Evolutionary conservation across 1,140 invertebrate species (phyloP), one percentile per base, ranked within the genome.

Genomic region (Eumeta japonica): DNA sequence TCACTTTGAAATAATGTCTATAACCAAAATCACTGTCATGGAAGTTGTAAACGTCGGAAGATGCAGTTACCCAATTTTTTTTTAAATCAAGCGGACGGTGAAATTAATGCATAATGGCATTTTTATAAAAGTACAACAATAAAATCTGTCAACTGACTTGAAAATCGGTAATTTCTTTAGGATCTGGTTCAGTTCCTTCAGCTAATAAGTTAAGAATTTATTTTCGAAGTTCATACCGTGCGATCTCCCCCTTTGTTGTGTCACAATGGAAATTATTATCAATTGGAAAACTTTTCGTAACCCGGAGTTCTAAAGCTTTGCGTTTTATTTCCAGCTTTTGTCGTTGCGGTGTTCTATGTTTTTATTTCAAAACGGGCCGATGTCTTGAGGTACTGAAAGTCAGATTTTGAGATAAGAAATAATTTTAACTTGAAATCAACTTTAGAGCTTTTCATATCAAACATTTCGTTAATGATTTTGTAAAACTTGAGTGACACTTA

Each of bases 131-230:
- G n/a, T n/a, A n/a, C n/a, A n/a, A n/a, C n/a, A n/a, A n/a, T n/a
- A n/a, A n/a, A n/a, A n/a, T n/a, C n/a, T n/a, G n/a, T n/a, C n/a
- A n/a, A n/a, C n/a, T n/a, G n/a, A n/a, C 55, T 55, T 56, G 57
- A 62, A 61, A 64, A 56, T 52, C 60, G 49, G 52, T 56, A 50
- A 62, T 61, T 58, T 52, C 57, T 63, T 58, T 64, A 54, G 64
- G 52, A 55, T 59, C 54, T 55, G 51, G 52, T 62, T 67, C 61
- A 67, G 54, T 64, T n/a, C n/a, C n/a, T n/a, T n/a, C 61, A 61
- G 61, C 55, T 59, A 55, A 62, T 62, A 67, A 67, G 64, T 67
- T 67, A 64, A 61, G 61, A 64, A 64, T 62, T 67, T 64, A 67
- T 64, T 67, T 64, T 55, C 52, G 50, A 67, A 64, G 55, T 64